Conservation (phyloP, 2,797 vertebrate species). For the Lepidocolaptes lacrymiger region DNA sequence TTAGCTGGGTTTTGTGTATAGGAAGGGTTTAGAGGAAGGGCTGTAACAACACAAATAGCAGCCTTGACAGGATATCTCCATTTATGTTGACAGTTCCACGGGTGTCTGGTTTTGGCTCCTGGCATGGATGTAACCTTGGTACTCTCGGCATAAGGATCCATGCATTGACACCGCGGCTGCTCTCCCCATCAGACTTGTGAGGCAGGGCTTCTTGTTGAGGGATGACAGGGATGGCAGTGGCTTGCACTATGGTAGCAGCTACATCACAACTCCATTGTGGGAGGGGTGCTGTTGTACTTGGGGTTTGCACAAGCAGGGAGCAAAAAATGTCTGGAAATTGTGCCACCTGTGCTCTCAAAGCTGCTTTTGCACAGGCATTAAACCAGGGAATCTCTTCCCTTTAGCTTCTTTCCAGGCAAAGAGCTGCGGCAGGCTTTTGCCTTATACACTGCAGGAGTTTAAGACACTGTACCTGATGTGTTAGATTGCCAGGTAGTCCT, state of each 20-base stretch:
- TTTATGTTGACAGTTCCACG: not conserved
- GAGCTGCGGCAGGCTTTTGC: not conserved
- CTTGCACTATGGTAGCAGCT: not conserved
- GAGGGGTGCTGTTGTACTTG: not conserved
- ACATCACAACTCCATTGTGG: fast-evolving
- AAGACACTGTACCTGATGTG: not conserved
- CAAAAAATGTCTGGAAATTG: not conserved
- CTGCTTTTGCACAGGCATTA: not conserved
- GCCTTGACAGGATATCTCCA: not conserved
- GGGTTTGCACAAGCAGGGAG: fast-evolving
- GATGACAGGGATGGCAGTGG: fast-evolving
- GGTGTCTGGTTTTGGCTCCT: not conserved
- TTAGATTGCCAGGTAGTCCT: not conserved
- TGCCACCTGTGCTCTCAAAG: not conserved
- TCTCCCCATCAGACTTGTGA: not conserved
- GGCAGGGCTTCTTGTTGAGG: not conserved
- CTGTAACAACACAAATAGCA: not conserved
- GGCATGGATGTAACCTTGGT: fast-evolving
- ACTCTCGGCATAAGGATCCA: fast-evolving
- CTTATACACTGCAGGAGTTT: fast-evolving
- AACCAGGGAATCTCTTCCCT: not conserved
- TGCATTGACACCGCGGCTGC: fast-evolving
- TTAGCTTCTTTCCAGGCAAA: not conserved
- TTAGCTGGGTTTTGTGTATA: not conserved
- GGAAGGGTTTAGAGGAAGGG: not conserved